Conservation (phyloP, 2,888 invertebrate genomes). For the Pinctada fucata region DNA sequence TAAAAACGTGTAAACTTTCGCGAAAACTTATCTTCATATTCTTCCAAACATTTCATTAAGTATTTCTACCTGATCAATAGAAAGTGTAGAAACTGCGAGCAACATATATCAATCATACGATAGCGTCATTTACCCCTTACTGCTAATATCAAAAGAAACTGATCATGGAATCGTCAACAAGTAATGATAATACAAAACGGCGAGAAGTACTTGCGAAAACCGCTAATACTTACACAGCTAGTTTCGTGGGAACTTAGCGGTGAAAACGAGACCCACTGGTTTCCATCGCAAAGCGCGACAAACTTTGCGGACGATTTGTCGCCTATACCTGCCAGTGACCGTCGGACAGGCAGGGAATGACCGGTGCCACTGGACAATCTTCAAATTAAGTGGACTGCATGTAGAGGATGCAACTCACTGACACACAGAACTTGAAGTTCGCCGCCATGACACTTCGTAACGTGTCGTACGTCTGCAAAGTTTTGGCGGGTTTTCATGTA, state of each 20-base stretch:
- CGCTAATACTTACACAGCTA: not conserved
- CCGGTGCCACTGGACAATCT: too few species aligned
- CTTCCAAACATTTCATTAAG: too few species aligned
- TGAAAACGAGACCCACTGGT: not conserved
- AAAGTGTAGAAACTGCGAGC: constrained; percentile 13
- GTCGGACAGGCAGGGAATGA: not conserved
- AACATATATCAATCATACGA: constrained; percentile 4
- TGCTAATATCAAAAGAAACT: not conserved
- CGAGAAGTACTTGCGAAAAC: not conserved
- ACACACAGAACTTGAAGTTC: too few species aligned
- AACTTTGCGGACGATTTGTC: not conserved
- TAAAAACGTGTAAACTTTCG: too few species aligned
- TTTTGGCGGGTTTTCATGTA: too few species aligned
- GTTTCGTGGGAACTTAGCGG: not conserved
- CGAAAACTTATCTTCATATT: too few species aligned
- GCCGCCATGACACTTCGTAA: too few species aligned
- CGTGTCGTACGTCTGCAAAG: too few species aligned
- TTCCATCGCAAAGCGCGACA: not conserved
- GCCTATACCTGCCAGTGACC: not conserved
- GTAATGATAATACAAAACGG: not conserved
- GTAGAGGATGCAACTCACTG: too few species aligned
- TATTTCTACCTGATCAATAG: too few species aligned
- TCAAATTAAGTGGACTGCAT: too few species aligned
- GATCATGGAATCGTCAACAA: not conserved
- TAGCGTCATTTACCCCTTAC: constrained; percentile 24